Base-by-base conservation (phyloP, 2,888 invertebrate species). In the Agrilus cyanescens region DNA sequence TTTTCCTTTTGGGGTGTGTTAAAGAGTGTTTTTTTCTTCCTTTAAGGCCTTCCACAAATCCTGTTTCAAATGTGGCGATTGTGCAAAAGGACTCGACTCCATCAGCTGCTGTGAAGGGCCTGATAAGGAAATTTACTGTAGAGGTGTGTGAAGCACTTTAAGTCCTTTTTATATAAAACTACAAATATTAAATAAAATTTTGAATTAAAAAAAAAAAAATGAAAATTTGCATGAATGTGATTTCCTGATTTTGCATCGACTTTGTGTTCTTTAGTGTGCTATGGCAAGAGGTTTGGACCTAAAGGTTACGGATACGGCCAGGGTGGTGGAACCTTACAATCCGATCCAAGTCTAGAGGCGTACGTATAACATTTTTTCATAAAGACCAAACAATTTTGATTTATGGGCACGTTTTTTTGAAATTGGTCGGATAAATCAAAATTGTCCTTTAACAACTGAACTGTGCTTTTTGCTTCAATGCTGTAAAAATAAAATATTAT, bases 231-330 rank as follows among this genome's bases (percentile, higher is more conserved):
- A 12, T 41, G 7, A 8, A 41, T 7, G 33, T 15, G 33, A 31
- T 34, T 32, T 36, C 37, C 25, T 15, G 35, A n/a, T 16, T 12
- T 37, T 45, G 47, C 47, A 47, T 44, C 45, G 15, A 14, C 8
- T 34, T 20, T 39, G 18, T 40, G 25, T 40, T 40, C 25, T 63
- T 60, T 72, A 88, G 87, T 86, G 63, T 96, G 96, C 79, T 95
- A 97, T 75, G 89, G 83, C 66, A 90, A 93, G 79, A 88, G 83
- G 76, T 95, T 89, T 73, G 96, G 96, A 60, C 95, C 95, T 61
- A 94, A 89, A 74, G 91, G 91, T 69, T 94, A 94, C 70, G 95
- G 94, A 62, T 95, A 90, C 71, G 96, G 96, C 61, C 89, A 90
- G 73, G 96, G 97, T 64, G 90, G 87, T 65, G 91, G 91, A 65